Evolutionary conservation across 2,888 invertebrate genomes (phyloP).

Genomic region (Lasioglossum zephyrum): DNA sequence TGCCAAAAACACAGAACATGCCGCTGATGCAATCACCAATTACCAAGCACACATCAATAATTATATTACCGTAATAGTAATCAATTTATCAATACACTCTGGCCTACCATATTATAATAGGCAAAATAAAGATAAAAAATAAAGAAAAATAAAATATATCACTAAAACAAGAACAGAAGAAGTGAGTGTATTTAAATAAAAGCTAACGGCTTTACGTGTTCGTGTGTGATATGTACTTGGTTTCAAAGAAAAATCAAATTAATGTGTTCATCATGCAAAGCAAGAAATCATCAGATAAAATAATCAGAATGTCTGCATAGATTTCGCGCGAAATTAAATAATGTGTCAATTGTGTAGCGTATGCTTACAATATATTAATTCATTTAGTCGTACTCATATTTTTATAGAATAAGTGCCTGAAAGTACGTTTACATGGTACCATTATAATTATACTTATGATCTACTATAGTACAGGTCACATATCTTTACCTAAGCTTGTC

Average conservation of each 20-base stretch:
- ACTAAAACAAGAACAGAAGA: constrained; percentile 11
- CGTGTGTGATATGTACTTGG: constrained; percentile 75
- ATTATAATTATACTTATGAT: constrained; percentile 20
- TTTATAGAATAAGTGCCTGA: constrained; percentile 2
- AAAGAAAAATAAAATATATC: constrained; percentile 10
- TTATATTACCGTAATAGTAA: constrained; percentile 44
- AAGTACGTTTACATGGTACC: constrained; percentile 14
- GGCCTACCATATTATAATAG: constrained; percentile 37
- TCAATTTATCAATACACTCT: constrained; percentile 34
- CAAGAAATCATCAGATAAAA: constrained; percentile 64
- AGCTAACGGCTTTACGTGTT: constrained; percentile 18
- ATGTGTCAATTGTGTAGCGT: constrained; percentile 46
- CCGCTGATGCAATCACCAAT: constrained; percentile 82
- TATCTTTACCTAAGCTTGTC: constrained; percentile 8
- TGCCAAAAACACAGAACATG: constrained; percentile 84
- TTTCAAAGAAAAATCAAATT: constrained; percentile 70
- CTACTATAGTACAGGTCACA: constrained; percentile 15
- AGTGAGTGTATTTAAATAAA: constrained; percentile 19
- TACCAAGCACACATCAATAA: constrained; percentile 80
- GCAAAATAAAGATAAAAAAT: constrained; percentile 17
- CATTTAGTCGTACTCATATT: constrained; percentile 39
- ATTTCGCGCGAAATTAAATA: constrained; percentile 41
- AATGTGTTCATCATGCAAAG: constrained; percentile 77
- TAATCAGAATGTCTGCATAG: constrained; percentile 58
- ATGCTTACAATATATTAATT: constrained; percentile 33